phyloP scores from a whole-genome alignment of 2,113 vertebrate genomes.

The Aptenodytes forsteri region DNA sequence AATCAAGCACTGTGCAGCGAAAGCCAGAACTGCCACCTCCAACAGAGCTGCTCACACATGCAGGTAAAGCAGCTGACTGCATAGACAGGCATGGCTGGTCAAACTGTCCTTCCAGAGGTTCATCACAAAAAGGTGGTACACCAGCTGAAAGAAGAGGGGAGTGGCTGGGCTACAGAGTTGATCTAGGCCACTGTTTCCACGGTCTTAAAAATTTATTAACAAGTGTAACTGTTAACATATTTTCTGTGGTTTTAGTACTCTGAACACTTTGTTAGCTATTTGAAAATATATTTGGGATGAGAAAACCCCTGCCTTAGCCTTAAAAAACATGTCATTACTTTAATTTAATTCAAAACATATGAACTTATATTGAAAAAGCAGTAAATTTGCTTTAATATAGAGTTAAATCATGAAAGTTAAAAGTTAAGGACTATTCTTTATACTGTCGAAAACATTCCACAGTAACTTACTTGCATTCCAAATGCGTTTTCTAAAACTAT shows the following conservation, averaged over 20 bases:
- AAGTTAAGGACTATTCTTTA: neutral
- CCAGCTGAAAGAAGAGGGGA: neutral
- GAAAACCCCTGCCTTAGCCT: neutral
- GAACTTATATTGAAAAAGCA: neutral
- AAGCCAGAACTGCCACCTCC: neutral
- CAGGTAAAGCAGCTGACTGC: neutral
- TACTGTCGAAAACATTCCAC: neutral
- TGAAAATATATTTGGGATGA: neutral
- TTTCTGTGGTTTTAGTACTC: neutral
- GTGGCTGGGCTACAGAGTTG: neutral
- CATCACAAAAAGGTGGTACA: neutral
- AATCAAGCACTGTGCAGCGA: accelerated
- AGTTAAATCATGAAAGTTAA: neutral
- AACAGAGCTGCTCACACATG: neutral
- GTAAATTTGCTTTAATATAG: neutral
- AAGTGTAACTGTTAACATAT: neutral
- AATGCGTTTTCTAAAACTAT: neutral
- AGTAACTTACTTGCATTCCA: neutral
- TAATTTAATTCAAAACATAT: neutral
- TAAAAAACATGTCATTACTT: neutral
- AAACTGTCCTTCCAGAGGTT: neutral
- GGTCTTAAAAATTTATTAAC: neutral
- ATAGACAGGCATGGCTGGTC: neutral
- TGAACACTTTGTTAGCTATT: accelerated
- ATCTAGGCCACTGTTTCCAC: neutral